phyloP scores from a whole-genome alignment of 2,888 invertebrate species.

The Ectropis crepuscularia region DNA sequence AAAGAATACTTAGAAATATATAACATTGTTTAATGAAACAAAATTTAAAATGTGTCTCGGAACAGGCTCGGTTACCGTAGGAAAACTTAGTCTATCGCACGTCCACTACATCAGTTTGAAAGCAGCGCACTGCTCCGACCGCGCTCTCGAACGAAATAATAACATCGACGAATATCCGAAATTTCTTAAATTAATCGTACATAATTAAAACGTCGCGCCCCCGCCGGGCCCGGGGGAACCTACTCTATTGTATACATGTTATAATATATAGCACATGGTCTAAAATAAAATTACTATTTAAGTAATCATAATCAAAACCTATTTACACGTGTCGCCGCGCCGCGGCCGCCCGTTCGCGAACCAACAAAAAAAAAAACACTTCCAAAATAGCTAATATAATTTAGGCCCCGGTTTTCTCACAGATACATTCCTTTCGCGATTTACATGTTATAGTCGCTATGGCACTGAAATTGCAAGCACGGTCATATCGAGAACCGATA shows the following conservation, averaged over 20 bases:
- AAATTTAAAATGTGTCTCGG: no score
- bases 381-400: background rate
- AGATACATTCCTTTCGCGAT: background rate
- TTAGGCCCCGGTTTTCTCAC: conserved; percentile 7
- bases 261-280: conserved; percentile 80
- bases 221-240: conserved; percentile 41
- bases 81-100: conserved; percentile 28
- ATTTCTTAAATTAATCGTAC: conserved; percentile 64
- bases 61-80: conserved; percentile 3
- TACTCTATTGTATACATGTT: conserved; percentile 41
- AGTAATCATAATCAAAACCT: conserved; percentile 77
- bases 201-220: conserved; percentile 63
- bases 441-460: background rate
- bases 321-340: conserved; percentile 63
- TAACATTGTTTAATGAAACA: no score
- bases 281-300: conserved; percentile 80
- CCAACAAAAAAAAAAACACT: conserved; percentile 2
- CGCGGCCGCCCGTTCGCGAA: background rate
- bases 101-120: background rate
- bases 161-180: conserved; percentile 59
- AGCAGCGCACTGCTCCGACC: conserved; percentile 17
- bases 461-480: conserved; percentile 1
- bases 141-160: conserved; percentile 21
- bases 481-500: background rate
- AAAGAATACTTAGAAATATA: no score